These are phyloP conservation scores for Cuculus canorus DNA, from an alignment of 2,797 vertebrate species.

Conservation along the genomic window DNA sequence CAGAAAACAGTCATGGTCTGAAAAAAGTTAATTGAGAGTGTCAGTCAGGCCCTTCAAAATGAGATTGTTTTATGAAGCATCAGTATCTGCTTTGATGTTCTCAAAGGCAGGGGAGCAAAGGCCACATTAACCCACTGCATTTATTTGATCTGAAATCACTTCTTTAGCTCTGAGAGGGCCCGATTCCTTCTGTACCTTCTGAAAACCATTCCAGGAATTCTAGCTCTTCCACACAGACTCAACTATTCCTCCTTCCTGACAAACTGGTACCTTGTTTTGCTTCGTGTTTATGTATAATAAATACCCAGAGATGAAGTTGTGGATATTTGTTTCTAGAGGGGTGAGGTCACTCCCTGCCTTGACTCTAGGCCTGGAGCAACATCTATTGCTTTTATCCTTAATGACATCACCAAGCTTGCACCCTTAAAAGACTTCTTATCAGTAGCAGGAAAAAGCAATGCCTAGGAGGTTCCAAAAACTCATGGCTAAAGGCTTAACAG, in stretches of 20 bases:
- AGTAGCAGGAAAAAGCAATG: conserved; percentile 15
- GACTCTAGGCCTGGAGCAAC: not conserved
- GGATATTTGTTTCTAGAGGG: not conserved
- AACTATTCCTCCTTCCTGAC: not conserved
- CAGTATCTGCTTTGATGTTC: not conserved
- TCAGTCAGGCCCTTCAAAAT: not conserved
- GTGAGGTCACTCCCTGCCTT: not conserved
- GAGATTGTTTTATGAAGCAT: not conserved
- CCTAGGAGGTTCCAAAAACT: conserved; percentile 23
- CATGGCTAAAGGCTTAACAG: not conserved
- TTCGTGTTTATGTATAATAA: not conserved
- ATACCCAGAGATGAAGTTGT: not conserved
- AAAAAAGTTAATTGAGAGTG: not conserved
- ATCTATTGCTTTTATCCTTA: not conserved
- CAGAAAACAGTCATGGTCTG: not conserved
- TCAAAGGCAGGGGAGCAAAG: not conserved
- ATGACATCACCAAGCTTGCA: not conserved
- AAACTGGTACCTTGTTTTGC: not conserved
- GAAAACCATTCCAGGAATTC: not conserved
- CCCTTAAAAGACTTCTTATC: conserved; percentile 15
- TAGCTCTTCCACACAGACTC: not conserved
- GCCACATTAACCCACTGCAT: not conserved
- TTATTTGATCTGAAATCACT: not conserved
- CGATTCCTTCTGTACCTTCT: not conserved
- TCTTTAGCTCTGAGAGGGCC: not conserved